Evolutionary conservation across 2,888 invertebrate species (phyloP), one percentile per base, ranked within the genome.

Genomic region (Heliconius aoede): DNA sequence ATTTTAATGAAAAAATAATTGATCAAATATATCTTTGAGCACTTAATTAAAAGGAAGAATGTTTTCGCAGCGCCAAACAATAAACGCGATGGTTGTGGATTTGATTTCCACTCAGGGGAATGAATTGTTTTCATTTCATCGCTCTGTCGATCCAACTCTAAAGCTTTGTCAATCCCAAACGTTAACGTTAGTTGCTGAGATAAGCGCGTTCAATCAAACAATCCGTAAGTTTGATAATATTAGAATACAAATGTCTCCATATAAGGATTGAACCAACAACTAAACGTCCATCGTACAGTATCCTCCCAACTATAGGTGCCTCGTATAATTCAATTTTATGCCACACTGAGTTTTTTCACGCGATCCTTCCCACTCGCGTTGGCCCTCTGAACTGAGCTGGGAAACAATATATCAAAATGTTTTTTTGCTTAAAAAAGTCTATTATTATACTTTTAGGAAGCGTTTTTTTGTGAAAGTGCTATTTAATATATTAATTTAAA

Each of bases 341-440:
- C n/a, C 9, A 69, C 69, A 30, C 55, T 69, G 69, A 55, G 0
- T 69, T 69, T 69, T 55, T 69, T 69, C 69, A 69, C 69, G 69
- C 69, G 69, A 69, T 51, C 69, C 69, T 69, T 55, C 55, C 30
- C 68, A n/a, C 51, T 69, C 30, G 51, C 69, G 15, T n/a, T 30
- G 51, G 51, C 51, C 21, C 51, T 55, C 30, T 69, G 32, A 69
- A 69, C 68, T 69, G 51, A 30, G 55, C 72, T 40, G 18, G 60
- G 72, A 61, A 72, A 72, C 60, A 60, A 72, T 72, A 72, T 61
- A 72, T 72, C 72, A 72, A 72, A 72, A 61, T 26, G 72, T 26
- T 55, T 72, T 71, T 60, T 72, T 69, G 69, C 30, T 69, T 55
- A 32, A 58, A 36, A 61, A 61, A 8, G 18, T 28, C 72, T 61